A percentile compares a stretch with the other conserved stretches of the same genome.
Evolutionary conservation across 2,113 vertebrate genomes (phyloP).

Genomic region (Dasypus novemcinctus): DNA sequence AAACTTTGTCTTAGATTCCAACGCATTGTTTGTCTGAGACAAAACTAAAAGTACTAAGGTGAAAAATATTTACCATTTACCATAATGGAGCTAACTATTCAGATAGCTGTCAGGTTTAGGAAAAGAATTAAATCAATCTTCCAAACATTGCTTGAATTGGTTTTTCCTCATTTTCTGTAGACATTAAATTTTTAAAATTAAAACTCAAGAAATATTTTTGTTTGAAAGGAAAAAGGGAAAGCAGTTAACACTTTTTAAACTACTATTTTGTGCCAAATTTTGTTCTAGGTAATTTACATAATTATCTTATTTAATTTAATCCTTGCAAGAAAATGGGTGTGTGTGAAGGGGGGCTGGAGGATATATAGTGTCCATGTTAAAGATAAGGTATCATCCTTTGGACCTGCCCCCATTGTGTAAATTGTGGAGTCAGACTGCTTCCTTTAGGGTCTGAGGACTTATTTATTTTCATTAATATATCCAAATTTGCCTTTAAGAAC

Average conservation of each 20-base stretch:
- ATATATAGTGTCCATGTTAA: background rate
- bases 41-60: conserved; percentile 50
- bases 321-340: background rate
- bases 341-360: too few species aligned
- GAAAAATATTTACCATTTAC: conserved; percentile 45
- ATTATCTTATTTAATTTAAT: background rate
- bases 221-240: conserved; percentile 4
- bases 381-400: background rate
- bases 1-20: conserved; percentile 43
- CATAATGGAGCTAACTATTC: conserved; percentile 40
- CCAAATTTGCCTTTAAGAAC: background rate
- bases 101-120: background rate
- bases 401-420: background rate
- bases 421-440: background rate
- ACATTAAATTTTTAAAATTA: background rate
- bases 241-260: background rate
- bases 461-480: conserved; percentile 8
- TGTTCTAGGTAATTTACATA: background rate
- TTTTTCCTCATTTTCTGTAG: background rate
- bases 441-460: background rate
- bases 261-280: background rate
- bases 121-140: background rate
- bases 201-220: background rate
- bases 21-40: conserved; percentile 24
- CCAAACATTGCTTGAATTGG: background rate